A percentile compares a stretch with the other conserved stretches of the same genome.
Conservation (phyloP, 1,140 invertebrate species). For the Archivesica marissinica region DNA sequence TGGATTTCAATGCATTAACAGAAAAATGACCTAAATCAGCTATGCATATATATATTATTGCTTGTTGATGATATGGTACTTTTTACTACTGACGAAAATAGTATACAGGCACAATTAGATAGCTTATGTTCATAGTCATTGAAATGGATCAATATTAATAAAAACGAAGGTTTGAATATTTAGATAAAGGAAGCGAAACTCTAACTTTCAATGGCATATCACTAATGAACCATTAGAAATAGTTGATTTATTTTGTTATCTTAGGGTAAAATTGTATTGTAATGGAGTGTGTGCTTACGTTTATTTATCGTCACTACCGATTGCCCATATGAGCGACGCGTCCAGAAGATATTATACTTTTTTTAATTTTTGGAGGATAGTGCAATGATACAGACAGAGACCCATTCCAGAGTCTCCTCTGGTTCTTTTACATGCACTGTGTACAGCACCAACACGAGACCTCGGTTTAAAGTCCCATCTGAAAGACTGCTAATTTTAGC, state of each 20-base stretch:
- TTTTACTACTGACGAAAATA: constrained; percentile 36
- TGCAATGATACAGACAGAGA: no score
- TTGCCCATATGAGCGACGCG: no score
- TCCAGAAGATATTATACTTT: neutral
- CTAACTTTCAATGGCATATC: neutral
- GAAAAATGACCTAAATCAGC: constrained; percentile 4
- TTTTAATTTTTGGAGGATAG: no score
- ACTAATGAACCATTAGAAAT: constrained; percentile 26
- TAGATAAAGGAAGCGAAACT: neutral
- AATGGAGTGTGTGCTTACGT: no score
- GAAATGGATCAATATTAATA: constrained; percentile 38
- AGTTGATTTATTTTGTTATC: constrained; percentile 8
- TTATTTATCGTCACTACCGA: no score
- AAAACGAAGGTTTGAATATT: constrained; percentile 39
- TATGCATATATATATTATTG: constrained; percentile 44
- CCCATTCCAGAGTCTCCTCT: no score
- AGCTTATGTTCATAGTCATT: neutral
- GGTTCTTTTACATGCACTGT: no score
- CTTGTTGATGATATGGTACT: constrained; percentile 54
- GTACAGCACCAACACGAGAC: no score
- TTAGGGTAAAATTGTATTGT: constrained; percentile 3
- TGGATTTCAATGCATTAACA: neutral
- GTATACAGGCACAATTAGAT: constrained; percentile 23
- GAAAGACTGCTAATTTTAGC: no score
- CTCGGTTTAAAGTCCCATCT: no score